Evolutionary conservation across 2,888 invertebrate genomes (phyloP).

Genomic region (Cerastis rubricosa): DNA sequence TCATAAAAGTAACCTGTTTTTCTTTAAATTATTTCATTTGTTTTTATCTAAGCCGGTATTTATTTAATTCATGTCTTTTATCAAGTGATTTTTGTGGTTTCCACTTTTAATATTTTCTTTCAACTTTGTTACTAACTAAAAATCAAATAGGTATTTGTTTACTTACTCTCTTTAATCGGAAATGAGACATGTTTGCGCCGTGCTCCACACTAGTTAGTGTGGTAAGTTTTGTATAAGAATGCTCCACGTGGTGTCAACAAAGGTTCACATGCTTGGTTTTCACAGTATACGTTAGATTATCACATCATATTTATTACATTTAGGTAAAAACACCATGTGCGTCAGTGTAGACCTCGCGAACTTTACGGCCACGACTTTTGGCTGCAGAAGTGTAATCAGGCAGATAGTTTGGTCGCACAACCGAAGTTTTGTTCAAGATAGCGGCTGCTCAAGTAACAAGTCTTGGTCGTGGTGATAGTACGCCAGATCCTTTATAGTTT

Average conservation of each 20-base stretch:
- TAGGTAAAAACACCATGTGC: background rate
- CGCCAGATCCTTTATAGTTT: background rate
- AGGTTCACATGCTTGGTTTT: conserved; percentile 67
- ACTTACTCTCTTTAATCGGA: conserved; percentile 32
- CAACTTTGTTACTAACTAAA: background rate
- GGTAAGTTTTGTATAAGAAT: conserved; percentile 60
- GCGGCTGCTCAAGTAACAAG: background rate
- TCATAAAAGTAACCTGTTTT: background rate
- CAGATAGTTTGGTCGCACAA: background rate
- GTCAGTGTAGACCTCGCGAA: background rate
- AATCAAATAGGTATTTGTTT: conserved; percentile 6
- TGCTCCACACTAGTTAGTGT: conserved; percentile 46
- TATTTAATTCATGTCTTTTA: conserved; percentile 1
- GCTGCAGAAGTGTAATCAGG: background rate
- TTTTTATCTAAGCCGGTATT: background rate
- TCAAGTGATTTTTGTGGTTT: conserved; percentile 4
- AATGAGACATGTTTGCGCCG: conserved; percentile 36
- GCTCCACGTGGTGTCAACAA: conserved; percentile 70
- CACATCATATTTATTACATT: conserved; percentile 51
- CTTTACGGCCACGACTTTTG: background rate
- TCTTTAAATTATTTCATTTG: background rate
- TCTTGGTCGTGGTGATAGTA: too few species aligned
- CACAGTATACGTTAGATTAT: conserved; percentile 62
- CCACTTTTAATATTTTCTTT: background rate
- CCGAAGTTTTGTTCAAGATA: background rate